phyloP scores from a whole-genome alignment of 2,113 vertebrate genomes.

The Megaleporinus macrocephalus region DNA sequence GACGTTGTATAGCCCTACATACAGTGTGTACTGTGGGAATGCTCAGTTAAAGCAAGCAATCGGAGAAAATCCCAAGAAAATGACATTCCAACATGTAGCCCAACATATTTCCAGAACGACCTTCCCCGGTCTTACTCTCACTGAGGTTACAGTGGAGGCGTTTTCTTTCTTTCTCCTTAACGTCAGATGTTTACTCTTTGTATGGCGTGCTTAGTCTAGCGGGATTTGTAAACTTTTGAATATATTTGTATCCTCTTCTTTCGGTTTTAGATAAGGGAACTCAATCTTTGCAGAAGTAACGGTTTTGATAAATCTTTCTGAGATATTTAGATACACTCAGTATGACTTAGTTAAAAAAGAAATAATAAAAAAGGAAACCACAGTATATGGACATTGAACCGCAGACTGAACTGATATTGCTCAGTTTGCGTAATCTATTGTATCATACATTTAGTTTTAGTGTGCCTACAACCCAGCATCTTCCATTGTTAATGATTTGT shows the following conservation, averaged over 20 bases:
- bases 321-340: conserved; percentile 34
- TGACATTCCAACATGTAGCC: not conserved
- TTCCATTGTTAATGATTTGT: not conserved
- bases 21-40: not conserved
- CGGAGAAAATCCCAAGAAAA: no score
- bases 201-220: conserved; percentile 21
- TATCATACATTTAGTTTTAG: not conserved
- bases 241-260: conserved; percentile 71
- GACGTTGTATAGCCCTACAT: not conserved
- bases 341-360: conserved; percentile 28
- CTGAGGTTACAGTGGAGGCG: not conserved
- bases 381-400: not conserved
- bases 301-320: conserved; percentile 45
- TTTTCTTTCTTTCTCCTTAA: conserved; percentile 24
- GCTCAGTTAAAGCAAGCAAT: not conserved
- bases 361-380: not conserved
- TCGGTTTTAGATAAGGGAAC: conserved; percentile 62
- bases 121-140: not conserved
- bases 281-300: conserved; percentile 50
- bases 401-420: not conserved
- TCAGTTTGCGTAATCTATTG: conserved; percentile 8
- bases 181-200: conserved; percentile 55
- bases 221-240: conserved; percentile 70
- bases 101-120: not conserved
- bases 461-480: not conserved